A percentile compares a stretch with the other conserved stretches of the same genome.
Conservation (phyloP, 2,888 invertebrate genomes). For the Drosophila barbarae region DNA sequence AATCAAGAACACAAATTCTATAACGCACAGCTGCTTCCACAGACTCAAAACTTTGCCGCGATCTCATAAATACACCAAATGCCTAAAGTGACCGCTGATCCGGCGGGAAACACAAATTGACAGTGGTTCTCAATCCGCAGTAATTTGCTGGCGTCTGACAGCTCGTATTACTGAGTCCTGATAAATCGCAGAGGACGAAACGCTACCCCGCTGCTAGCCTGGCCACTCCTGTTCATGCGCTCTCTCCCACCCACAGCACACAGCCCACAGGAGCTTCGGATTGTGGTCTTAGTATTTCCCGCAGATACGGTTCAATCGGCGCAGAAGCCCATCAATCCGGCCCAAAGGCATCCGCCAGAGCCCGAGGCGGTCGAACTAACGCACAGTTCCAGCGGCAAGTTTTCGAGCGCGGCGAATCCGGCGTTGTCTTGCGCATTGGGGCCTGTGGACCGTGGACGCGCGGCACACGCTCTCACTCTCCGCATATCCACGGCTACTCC, state of each 20-base stretch:
- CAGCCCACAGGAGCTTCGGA: not conserved
- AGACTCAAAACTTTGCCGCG: too few relatives aligned
- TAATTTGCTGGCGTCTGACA: slow-evolving; percentile 18
- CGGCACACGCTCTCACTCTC: too few relatives aligned
- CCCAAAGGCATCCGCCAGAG: slow-evolving; percentile 15
- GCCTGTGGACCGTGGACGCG: not conserved
- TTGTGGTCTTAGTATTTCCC: not conserved
- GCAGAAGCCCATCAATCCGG: slow-evolving; percentile 20
- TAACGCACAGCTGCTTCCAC: too few relatives aligned
- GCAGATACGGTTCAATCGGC: slow-evolving; percentile 27
- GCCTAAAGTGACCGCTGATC: not conserved
- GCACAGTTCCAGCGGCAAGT: slow-evolving; percentile 14
- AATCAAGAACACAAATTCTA: not conserved
- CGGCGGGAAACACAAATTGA: not conserved
- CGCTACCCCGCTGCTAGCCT: slow-evolving; percentile 1
- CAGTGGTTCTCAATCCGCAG: slow-evolving; percentile 17
- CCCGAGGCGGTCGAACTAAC: slow-evolving; percentile 23
- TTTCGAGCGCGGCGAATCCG: slow-evolving; percentile 23
- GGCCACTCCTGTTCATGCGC: slow-evolving; percentile 18
- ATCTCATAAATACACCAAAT: too few relatives aligned
- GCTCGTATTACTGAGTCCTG: slow-evolving; percentile 7
- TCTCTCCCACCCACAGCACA: slow-evolving; percentile 2
- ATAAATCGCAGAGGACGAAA: not conserved
- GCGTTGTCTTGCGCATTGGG: slow-evolving; percentile 29
- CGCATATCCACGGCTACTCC: not conserved